These are phyloP conservation scores for Hydrozoanthus gracilis DNA, from an alignment of 92 coral and sea anemone genomes.

Conservation along the genomic window DNA sequence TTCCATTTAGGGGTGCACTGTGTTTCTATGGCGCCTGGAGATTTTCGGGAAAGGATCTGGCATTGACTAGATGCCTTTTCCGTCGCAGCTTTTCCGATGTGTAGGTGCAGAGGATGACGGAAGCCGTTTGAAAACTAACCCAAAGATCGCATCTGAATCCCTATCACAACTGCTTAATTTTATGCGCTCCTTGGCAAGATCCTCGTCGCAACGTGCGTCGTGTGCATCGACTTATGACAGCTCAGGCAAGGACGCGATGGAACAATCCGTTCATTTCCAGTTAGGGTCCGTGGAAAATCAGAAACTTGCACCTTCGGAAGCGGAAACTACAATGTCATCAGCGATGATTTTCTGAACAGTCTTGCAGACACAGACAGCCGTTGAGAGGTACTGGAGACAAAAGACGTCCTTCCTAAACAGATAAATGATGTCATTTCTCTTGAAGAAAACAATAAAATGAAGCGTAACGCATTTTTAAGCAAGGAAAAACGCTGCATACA, in stretches of 20 bases:
- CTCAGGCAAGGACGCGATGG: constrained; percentile 63
- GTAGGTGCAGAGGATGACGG: constrained; percentile 68
- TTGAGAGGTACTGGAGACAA: constrained; percentile 62
- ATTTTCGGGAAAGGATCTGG: constrained; percentile 70
- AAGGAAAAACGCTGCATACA: too few species aligned
- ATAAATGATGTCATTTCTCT: too few species aligned
- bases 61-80: constrained; percentile 56
- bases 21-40: constrained; percentile 69
- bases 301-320: constrained; percentile 63
- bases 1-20: constrained; percentile 62
- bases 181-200: constrained; percentile 79
- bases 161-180: constrained; percentile 56
- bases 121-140: constrained; percentile 67
- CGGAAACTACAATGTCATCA: constrained; percentile 65
- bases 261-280: constrained; percentile 56
- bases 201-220: constrained; percentile 70
- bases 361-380: constrained; percentile 68
- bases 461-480: too few species aligned
- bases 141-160: constrained; percentile 47
- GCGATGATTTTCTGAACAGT: constrained; percentile 70
- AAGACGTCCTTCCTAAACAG: constrained; percentile 51
- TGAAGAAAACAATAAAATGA: too few species aligned
- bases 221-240: constrained; percentile 67
- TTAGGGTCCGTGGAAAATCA: too few species aligned
- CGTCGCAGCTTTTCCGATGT: constrained; percentile 70